These are phyloP conservation scores for Abrostola tripartita DNA, from an alignment of 2,888 invertebrate species.

Conservation along the genomic window DNA sequence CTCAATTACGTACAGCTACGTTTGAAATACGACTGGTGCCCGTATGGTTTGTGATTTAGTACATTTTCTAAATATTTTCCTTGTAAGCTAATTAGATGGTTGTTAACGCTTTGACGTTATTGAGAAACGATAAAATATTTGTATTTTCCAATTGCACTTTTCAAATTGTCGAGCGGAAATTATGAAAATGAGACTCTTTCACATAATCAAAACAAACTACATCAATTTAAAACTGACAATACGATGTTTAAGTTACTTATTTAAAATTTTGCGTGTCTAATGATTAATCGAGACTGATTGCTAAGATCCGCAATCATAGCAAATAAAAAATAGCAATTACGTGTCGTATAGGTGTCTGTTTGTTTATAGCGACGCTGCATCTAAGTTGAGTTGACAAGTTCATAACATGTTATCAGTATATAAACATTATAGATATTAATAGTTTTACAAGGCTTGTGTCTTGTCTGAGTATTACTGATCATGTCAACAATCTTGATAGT, in stretches of 20 bases:
- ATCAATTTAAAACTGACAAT: no score
- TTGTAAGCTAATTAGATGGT: conserved; percentile 36
- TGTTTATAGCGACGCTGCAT: conserved; percentile 29
- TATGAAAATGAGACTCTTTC: no score
- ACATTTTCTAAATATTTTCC: conserved; percentile 55
- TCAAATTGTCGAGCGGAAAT: conserved; percentile 4
- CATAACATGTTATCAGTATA: conserved; percentile 56
- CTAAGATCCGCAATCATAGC: conserved; percentile 8
- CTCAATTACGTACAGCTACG: conserved; percentile 43
- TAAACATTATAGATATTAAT: conserved; percentile 56
- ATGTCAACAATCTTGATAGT: neutral
- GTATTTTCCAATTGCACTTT: conserved; percentile 29
- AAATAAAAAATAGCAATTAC: conserved; percentile 16
- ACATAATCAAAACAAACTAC: no score
- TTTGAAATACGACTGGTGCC: conserved; percentile 52
- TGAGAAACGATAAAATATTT: conserved; percentile 24
- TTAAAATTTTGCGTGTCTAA: neutral
- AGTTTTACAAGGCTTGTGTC: conserved; percentile 28
- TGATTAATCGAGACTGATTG: conserved; percentile 7
- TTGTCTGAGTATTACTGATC: conserved; percentile 16
- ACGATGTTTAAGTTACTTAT: no score
- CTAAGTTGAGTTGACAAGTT: conserved; percentile 48
- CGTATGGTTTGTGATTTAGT: conserved; percentile 55
- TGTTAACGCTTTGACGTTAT: conserved; percentile 20
- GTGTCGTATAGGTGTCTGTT: conserved; percentile 23